Conservation (phyloP, 2,113 vertebrate genomes). For the Podarcis cretensis region DNA sequence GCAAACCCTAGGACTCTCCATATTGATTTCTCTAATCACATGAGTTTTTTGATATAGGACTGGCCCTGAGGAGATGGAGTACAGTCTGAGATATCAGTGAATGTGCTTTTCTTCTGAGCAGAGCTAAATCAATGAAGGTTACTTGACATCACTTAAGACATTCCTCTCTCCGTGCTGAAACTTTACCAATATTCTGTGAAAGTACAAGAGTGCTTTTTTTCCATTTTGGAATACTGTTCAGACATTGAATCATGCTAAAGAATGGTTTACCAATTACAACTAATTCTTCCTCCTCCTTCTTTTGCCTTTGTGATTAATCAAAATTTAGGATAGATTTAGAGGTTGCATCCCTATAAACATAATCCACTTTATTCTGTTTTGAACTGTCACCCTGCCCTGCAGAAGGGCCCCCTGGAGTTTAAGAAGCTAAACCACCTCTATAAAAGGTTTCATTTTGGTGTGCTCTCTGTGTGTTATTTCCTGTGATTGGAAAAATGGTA, state of each 20-base stretch:
- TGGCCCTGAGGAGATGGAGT: too few relatives aligned
- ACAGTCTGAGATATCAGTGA: too few relatives aligned
- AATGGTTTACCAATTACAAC: neutral
- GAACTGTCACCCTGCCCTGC: too few relatives aligned
- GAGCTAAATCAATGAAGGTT: neutral
- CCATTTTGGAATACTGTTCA: neutral
- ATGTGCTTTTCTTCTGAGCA: neutral
- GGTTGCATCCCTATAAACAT: neutral
- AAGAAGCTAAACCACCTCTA: neutral
- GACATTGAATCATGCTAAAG: neutral
- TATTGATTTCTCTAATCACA: neutral
- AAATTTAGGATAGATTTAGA: neutral
- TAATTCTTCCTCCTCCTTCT: neutral
- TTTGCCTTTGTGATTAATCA: neutral
- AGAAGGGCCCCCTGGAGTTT: neutral
- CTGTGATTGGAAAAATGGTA: neutral
- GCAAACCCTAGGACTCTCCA: neutral
- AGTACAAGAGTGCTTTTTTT: neutral
- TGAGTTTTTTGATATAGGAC: neutral
- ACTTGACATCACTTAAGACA: neutral
- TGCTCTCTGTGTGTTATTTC: neutral
- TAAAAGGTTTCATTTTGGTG: neutral
- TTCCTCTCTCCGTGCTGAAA: neutral
- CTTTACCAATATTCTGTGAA: neutral
- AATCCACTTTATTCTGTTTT: neutral